phyloP scores from a whole-genome alignment of 2,113 vertebrate species.

The Paratilapia polleni region DNA sequence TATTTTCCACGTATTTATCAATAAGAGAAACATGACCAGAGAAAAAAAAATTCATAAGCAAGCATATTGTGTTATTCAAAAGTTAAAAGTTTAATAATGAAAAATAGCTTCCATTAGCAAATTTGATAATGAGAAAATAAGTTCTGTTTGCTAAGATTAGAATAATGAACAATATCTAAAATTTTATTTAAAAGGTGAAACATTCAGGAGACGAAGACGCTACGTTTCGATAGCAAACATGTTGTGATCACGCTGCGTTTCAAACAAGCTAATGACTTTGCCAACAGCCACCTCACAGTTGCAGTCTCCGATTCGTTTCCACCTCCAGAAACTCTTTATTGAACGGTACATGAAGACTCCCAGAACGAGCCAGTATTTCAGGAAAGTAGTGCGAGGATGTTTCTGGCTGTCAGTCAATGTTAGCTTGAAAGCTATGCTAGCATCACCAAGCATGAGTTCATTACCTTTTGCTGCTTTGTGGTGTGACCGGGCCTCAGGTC shows the following conservation, averaged over 20 bases:
- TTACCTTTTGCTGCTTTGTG: background rate
- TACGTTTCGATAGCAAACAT: background rate
- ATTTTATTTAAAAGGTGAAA: background rate
- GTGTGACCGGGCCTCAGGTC: background rate
- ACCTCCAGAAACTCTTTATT: background rate
- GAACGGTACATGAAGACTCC: fast-evolving
- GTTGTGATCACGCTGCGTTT: background rate
- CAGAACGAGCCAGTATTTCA: background rate
- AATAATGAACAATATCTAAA: background rate
- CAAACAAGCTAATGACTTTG: background rate
- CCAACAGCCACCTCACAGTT: background rate
- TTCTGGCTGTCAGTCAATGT: background rate
- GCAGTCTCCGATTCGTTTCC: background rate
- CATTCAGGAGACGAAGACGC: too few relatives aligned
- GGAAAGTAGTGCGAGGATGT: fast-evolving
- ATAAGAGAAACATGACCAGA: too few relatives aligned
- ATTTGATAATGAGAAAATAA: background rate
- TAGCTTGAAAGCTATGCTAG: background rate
- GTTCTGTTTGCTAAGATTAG: too few relatives aligned
- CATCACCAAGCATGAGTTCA: background rate
- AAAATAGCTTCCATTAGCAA: too few relatives aligned
- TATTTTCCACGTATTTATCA: too few relatives aligned
- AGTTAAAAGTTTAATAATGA: too few relatives aligned
- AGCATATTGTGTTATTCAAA: too few relatives aligned
- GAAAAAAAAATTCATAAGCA: too few relatives aligned